A percentile compares a stretch with the other conserved stretches of the same genome.
Evolutionary conservation across 92 coral and sea anemone genomes (phyloP).

Genomic region (Zoanthus sansibaricus): DNA sequence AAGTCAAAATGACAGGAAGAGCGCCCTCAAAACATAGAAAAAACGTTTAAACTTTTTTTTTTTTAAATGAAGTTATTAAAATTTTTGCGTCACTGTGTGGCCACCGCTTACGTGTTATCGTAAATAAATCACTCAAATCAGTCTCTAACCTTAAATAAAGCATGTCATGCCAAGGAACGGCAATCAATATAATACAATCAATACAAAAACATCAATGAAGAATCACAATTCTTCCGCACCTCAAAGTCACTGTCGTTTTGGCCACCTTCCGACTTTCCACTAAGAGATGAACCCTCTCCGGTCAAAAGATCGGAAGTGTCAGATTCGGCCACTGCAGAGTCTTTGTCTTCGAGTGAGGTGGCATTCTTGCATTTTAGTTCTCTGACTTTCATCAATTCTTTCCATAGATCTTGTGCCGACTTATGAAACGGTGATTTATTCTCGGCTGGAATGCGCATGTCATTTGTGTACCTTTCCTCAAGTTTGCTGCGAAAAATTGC

Average conservation of each 20-base stretch:
- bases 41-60: too few species aligned
- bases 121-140: too few species aligned
- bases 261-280: background rate
- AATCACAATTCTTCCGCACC: background rate
- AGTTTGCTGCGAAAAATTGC: slow-evolving; percentile 77
- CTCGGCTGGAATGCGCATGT: slow-evolving; percentile 54
- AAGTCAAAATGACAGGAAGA: too few species aligned
- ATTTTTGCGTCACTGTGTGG: too few species aligned
- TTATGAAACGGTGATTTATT: slow-evolving; percentile 62
- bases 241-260: slow-evolving; percentile 38
- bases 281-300: slow-evolving; percentile 8
- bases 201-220: too few species aligned
- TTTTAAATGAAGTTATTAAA: too few species aligned
- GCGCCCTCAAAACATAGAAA: too few species aligned
- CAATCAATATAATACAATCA: too few species aligned
- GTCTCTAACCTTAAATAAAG: too few species aligned
- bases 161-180: too few species aligned
- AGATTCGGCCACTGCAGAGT: slow-evolving; percentile 22
- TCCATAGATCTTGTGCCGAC: slow-evolving; percentile 66
- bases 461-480: slow-evolving; percentile 79
- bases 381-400: slow-evolving; percentile 69
- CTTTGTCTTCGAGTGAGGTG: slow-evolving; percentile 17
- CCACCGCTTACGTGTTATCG: too few species aligned
- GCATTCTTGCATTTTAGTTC: slow-evolving; percentile 37
- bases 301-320: slow-evolving; percentile 1